phyloP scores from a whole-genome alignment of 2,888 invertebrate genomes.

The Cepaea hortensis region DNA sequence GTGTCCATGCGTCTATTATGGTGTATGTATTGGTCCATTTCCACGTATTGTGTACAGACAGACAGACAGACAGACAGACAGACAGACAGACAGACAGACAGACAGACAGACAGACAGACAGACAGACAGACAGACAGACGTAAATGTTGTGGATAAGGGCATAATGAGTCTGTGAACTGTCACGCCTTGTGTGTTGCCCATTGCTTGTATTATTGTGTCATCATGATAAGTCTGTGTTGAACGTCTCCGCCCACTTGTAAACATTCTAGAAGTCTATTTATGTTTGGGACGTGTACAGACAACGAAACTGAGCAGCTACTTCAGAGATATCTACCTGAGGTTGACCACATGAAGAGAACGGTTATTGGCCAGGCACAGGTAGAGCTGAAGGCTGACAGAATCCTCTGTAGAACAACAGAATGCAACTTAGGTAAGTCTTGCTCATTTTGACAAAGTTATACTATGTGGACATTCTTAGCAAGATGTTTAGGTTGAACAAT shows the following conservation, averaged over 20 bases:
- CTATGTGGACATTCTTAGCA: too few relatives aligned
- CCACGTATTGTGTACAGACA: too few relatives aligned
- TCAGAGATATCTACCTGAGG: constrained; percentile 38
- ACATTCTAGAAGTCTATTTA: too few relatives aligned
- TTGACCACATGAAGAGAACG: constrained; percentile 46
- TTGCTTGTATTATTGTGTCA: too few relatives aligned
- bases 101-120: neutral
- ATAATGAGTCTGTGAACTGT: too few relatives aligned
- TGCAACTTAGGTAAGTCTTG: constrained; percentile 59
- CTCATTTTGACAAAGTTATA: too few relatives aligned
- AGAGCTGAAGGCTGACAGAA: constrained; percentile 55
- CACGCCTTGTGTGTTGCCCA: too few relatives aligned
- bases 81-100: neutral
- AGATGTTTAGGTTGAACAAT: too few relatives aligned
- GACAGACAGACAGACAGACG: neutral
- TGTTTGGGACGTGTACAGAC: neutral
- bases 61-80: neutral
- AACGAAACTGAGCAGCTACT: neutral
- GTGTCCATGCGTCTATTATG: too few relatives aligned
- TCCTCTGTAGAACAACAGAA: constrained; percentile 57
- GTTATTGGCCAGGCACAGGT: constrained; percentile 57
- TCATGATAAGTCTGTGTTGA: too few relatives aligned
- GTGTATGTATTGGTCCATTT: too few relatives aligned
- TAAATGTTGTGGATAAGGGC: neutral
- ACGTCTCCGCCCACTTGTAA: too few relatives aligned